Percentiles rank a stretch among this genome's conserved stretches.
These are phyloP conservation scores for Cantharis rufa DNA, from an alignment of 2,888 invertebrate species.

Conservation along the genomic window DNA sequence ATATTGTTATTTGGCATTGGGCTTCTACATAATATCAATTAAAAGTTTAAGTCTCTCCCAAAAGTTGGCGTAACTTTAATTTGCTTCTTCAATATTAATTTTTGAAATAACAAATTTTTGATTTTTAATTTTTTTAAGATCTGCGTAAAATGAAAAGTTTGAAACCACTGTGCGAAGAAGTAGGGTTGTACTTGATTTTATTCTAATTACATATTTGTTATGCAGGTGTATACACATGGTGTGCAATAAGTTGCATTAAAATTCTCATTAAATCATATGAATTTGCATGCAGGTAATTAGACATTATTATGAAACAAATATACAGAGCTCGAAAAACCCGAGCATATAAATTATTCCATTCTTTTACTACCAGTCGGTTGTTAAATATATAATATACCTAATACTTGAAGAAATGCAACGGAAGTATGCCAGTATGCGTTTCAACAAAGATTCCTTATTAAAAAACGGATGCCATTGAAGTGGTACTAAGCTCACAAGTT, in stretches of 20 bases:
- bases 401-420: slow-evolving; percentile 12
- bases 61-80: too few species aligned
- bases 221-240: neutral
- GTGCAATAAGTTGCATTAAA: neutral
- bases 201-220: neutral
- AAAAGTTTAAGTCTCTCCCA: too few species aligned
- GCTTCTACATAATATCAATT: too few species aligned
- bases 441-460: slow-evolving; percentile 7
- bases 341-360: slow-evolving; percentile 5
- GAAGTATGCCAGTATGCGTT: slow-evolving; percentile 18
- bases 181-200: neutral
- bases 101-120: too few species aligned
- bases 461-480: slow-evolving; percentile 11
- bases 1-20: too few species aligned
- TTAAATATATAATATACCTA: slow-evolving; percentile 8
- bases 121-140: too few species aligned
- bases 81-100: too few species aligned
- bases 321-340: neutral
- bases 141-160: too few species aligned
- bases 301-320: neutral
- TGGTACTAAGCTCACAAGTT: neutral
- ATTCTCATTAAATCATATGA: neutral
- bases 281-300: neutral
- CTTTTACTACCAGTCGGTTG: slow-evolving; percentile 5
- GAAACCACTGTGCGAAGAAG: neutral